Evolutionary conservation across 2,113 vertebrate species (phyloP).

Genomic region (Pipa parva): DNA sequence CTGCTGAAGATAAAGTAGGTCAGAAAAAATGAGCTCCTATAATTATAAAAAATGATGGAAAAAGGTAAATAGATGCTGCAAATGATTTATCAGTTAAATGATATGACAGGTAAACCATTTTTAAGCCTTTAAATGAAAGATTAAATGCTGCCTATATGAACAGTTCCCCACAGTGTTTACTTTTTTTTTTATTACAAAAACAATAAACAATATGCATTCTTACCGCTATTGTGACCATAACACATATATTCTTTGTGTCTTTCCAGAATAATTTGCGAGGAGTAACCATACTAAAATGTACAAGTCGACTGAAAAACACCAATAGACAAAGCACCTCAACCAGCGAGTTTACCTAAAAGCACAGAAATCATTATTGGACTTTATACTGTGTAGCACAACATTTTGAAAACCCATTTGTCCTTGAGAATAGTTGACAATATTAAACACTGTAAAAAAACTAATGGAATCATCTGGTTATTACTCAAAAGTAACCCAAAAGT

Average conservation of each 20-base stretch:
- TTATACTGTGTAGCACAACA: too few species aligned
- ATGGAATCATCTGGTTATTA: too few species aligned
- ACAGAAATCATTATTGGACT: background rate
- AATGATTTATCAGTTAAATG: too few species aligned
- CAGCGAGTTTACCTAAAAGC: slow-evolving; percentile 69
- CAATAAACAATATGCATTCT: slow-evolving; percentile 21
- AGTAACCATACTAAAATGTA: slow-evolving; percentile 81
- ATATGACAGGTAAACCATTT: too few species aligned
- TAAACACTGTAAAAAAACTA: too few species aligned
- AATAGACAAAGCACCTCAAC: slow-evolving; percentile 77
- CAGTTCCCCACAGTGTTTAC: background rate
- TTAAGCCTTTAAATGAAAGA: too few species aligned
- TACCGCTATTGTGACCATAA: slow-evolving; percentile 73
- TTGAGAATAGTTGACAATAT: too few species aligned
- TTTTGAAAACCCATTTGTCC: too few species aligned
- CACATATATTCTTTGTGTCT: slow-evolving; percentile 90
- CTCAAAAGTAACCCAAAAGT: too few species aligned
- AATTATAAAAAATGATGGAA: too few species aligned
- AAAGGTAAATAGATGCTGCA: too few species aligned
- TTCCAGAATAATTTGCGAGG: slow-evolving; percentile 81
- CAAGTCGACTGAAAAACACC: slow-evolving; percentile 70
- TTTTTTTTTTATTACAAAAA: background rate
- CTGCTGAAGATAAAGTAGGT: background rate
- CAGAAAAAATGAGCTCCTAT: background rate
- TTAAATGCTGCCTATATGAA: too few species aligned